phyloP scores from a whole-genome alignment of 2,888 invertebrate genomes.

The Noctua pronuba region DNA sequence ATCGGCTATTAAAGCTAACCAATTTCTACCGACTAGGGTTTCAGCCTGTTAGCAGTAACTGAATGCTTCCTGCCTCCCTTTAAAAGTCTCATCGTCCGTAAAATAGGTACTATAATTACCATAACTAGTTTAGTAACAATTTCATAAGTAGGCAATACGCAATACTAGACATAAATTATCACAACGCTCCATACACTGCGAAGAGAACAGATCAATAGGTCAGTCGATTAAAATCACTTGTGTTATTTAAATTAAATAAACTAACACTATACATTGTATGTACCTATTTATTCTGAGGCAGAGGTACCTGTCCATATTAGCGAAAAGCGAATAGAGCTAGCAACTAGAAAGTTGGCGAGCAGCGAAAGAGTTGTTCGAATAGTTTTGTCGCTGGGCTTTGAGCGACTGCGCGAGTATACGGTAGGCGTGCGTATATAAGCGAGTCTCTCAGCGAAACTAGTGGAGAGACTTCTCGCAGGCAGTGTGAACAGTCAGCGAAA shows the following conservation, averaged over 20 bases:
- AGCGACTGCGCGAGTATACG: background rate
- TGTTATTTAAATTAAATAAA: slow-evolving; percentile 11
- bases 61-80: slow-evolving; percentile 18
- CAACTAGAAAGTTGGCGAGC: background rate
- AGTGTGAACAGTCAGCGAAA: background rate
- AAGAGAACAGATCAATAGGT: slow-evolving; percentile 39
- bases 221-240: slow-evolving; percentile 9
- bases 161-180: slow-evolving; percentile 10
- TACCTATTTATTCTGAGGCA: background rate
- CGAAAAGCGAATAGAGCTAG: background rate
- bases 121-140: background rate
- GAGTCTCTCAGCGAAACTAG: background rate
- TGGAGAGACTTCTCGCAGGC: background rate
- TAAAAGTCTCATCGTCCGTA: background rate
- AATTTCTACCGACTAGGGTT: no score
- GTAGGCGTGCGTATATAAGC: background rate
- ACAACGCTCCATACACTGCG: slow-evolving; percentile 25
- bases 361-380: background rate
- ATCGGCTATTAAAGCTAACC: background rate
- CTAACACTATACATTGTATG: background rate
- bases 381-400: background rate
- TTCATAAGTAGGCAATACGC: slow-evolving; percentile 3
- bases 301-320: background rate
- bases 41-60: slow-evolving; percentile 10
- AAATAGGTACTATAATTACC: background rate